Base-by-base conservation (phyloP, 2,797 vertebrate species). In the Sitta carolinensis region DNA sequence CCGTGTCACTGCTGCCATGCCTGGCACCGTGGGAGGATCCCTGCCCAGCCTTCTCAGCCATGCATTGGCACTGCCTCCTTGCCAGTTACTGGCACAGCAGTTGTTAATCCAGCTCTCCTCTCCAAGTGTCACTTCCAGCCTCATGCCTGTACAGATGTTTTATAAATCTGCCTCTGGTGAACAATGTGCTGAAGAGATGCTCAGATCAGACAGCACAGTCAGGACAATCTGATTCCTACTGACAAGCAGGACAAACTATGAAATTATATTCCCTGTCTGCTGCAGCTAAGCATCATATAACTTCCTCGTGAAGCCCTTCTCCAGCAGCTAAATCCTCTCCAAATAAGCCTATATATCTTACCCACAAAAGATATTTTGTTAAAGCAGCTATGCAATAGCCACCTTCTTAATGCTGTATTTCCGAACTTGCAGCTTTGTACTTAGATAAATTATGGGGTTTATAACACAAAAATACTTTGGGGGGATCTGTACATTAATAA, bases 401-500 rank as follows among this genome's bases (percentile, higher is more conserved):
- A 92, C 88, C 67, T 90, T 94, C 57, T 72, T 88, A 90, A 94
- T 54, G 89, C 81, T 96, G 84, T 96, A 81, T 95, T 88, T 95
- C 94, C 27, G 2, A 95, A 94, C 85, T 67, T 94, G 77, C 91
- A 89, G 91, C 85, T 94, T 94, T 95, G 81, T 94, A 95, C 67
- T 95, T 90, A 74, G 76, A 94, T 97, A 96, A 96, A 96, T 96
- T 96, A 96, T 81, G 45, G 84, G 77, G 16, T 93, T 94, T 73
- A 91, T 88, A 90, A 80, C 47, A 66, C 25, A 79, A 36, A 30
- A 85, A 50, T 83, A 89, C 61, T 81, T 93, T 7, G 7, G 88
- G 81, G 62, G 51, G 48, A 77, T 85, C 15, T 94, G 94, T 95
- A 96, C 88, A 90, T 95, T 83, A 97, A 87, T 68, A 93, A 92